Conservation (phyloP, 2,797 vertebrate genomes). For the Pyrrhura leucotis region DNA sequence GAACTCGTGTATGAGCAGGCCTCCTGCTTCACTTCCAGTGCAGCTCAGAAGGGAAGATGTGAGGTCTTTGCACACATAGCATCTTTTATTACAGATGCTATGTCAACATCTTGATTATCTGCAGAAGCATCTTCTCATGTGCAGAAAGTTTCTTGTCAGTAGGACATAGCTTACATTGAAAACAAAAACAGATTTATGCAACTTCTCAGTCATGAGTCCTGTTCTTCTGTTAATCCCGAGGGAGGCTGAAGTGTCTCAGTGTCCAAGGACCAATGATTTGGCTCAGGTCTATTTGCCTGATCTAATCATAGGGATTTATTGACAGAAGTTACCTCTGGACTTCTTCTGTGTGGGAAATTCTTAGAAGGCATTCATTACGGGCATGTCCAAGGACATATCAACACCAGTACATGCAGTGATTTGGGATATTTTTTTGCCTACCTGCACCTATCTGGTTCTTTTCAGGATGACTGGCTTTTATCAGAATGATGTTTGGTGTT, state of each 20-base stretch:
- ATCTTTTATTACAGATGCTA: not conserved
- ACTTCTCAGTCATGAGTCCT: not conserved
- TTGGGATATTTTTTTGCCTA: not conserved
- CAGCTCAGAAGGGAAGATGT: not conserved
- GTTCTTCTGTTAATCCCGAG: not conserved
- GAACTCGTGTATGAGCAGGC: not conserved
- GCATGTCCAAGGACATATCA: not conserved
- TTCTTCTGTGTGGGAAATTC: not conserved
- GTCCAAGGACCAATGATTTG: not conserved
- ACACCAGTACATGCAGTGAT: not conserved
- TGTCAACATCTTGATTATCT: not conserved
- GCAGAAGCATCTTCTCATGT: not conserved
- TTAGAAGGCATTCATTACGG: not conserved
- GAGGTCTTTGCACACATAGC: not conserved
- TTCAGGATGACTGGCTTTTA: not conserved
- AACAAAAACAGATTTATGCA: not conserved
- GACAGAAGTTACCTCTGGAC: not conserved
- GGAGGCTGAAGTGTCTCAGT: not conserved
- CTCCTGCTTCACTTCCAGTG: not conserved
- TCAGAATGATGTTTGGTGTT: not conserved
- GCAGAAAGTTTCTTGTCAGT: not conserved
- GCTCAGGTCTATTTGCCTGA: not conserved
- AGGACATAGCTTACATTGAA: not conserved
- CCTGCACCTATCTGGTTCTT: not conserved
- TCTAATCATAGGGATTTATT: not conserved